Evolutionary conservation across 2,797 vertebrate species (phyloP), one percentile per base, ranked within the genome.

Genomic region (Acanthopagrus latus): DNA sequence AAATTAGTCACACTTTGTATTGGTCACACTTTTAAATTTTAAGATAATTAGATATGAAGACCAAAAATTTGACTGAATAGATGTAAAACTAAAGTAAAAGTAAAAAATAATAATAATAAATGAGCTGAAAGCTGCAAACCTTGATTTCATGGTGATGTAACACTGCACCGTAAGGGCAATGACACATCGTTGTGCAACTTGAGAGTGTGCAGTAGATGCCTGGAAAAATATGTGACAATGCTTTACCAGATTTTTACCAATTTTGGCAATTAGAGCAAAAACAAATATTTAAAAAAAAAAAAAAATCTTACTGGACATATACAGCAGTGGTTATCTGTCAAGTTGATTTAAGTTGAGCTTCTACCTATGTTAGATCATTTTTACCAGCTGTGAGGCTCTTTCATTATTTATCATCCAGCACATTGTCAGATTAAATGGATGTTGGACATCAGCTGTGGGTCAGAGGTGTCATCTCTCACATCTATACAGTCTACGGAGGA

Each of bases 401-500:
- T 58, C 27, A 5, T 43, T 38, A 11, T 54, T 47, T 58, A 16
- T 41, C 33, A 13, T 47, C 33, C 12, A 7, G 44, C 51, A 62
- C 44, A 47, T 44, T 27, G 13, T 68, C 64, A 58, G 54, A 64
- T 47, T 29, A 29, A 76, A 64, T 38, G 14, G 18, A 67, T 44
- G 25, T 29, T 23, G 18, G 43, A 54, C 18, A 50, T 58, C 20
- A 70, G n/a, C 58, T 29, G 12, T 3, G 43, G 47, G 68, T 75
- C 73, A 60, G 5, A 5, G 16, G 63, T 64, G 65, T 56, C 54
- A 23, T 48, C 50, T 23, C 23, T 55, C 41, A 3, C 21, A 38
- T 58, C n/a, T 6, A 48, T 54, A 33, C 20, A 59, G 50, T 1
- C n/a, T 25, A n/a, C 16, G 13, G 2, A 59, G 78, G 74, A 67